Evolutionary conservation across 2,113 vertebrate species (phyloP).

Genomic region (Anoplopoma fimbria): DNA sequence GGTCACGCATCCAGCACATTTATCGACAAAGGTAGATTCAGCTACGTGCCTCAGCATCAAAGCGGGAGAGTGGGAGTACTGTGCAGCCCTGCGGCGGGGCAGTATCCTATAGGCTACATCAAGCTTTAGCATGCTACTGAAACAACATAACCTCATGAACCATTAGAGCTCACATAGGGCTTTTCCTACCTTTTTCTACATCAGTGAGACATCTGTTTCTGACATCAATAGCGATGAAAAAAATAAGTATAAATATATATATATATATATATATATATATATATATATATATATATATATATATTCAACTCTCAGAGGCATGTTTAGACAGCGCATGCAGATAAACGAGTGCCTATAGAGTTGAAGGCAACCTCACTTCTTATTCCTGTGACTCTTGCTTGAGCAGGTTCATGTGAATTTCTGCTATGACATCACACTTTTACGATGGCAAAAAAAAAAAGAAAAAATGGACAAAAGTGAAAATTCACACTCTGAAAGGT

Average conservation of each 20-base stretch:
- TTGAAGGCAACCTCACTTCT: constrained; percentile 70
- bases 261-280: constrained; percentile 12
- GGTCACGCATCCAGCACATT: constrained; percentile 52
- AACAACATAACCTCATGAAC: constrained; percentile 75
- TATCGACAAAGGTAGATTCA: constrained; percentile 68
- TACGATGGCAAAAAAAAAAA: constrained; percentile 53
- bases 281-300: constrained; percentile 8
- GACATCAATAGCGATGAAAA: constrained; percentile 23
- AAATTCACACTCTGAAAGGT: constrained; percentile 29
- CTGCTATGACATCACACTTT: constrained; percentile 48
- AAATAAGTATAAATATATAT: neutral
- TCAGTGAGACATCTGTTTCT: constrained; percentile 38
- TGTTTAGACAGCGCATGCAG: constrained; percentile 74
- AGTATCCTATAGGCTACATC: constrained; percentile 52
- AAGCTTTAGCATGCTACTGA: constrained; percentile 74
- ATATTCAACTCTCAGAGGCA: constrained; percentile 64
- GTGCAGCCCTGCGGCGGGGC: constrained; percentile 53
- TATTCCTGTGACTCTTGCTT: constrained; percentile 52
- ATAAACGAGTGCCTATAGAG: constrained; percentile 72
- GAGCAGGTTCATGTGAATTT: constrained; percentile 33
- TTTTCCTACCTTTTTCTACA: constrained; percentile 74
- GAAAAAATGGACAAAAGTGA: constrained; percentile 12
- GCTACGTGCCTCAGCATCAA: constrained; percentile 78
- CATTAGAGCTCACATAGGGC: constrained; percentile 57
- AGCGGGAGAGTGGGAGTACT: constrained; percentile 50